Evolutionary conservation across 2,888 invertebrate species (phyloP).

Genomic region (Colostygia pectinataria): DNA sequence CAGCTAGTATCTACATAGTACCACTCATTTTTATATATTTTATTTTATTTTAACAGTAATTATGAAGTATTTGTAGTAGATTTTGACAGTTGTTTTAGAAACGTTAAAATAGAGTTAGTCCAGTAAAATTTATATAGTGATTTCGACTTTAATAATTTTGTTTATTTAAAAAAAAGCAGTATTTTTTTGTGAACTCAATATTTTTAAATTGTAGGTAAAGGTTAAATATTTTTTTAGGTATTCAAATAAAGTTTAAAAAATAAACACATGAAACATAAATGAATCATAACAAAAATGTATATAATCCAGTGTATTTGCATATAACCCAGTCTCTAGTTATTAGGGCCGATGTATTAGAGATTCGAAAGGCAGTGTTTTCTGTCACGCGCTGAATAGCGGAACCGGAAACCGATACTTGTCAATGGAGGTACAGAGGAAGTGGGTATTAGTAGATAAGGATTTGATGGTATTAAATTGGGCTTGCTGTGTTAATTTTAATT

Average conservation of each 20-base stretch:
- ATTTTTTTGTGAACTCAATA: too few species aligned
- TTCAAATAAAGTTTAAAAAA: neutral
- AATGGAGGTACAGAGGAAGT: conserved; percentile 11
- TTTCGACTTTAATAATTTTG: too few species aligned
- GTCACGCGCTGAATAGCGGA: conserved; percentile 22
- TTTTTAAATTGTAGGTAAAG: too few species aligned
- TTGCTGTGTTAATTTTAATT: conserved; percentile 13
- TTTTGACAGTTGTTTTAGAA: too few species aligned
- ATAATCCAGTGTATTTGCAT: neutral
- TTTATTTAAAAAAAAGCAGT: too few species aligned
- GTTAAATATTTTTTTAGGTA: neutral
- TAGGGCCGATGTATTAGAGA: conserved; percentile 23
- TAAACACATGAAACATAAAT: too few species aligned
- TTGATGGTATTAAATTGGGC: conserved; percentile 19
- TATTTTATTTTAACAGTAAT: too few species aligned
- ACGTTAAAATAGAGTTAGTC: too few species aligned
- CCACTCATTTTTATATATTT: too few species aligned
- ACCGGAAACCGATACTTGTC: conserved; percentile 20
- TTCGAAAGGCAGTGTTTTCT: conserved; percentile 18
- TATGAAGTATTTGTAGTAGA: too few species aligned
- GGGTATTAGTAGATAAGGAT: conserved; percentile 22
- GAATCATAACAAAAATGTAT: neutral
- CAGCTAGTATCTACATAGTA: too few species aligned
- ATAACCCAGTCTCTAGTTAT: conserved; percentile 18
- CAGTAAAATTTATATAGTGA: too few species aligned